Percentiles rank a stretch among this genome's conserved stretches.
Evolutionary conservation across 1,140 invertebrate species (phyloP).

Genomic region (Diploscapter pachys): DNA sequence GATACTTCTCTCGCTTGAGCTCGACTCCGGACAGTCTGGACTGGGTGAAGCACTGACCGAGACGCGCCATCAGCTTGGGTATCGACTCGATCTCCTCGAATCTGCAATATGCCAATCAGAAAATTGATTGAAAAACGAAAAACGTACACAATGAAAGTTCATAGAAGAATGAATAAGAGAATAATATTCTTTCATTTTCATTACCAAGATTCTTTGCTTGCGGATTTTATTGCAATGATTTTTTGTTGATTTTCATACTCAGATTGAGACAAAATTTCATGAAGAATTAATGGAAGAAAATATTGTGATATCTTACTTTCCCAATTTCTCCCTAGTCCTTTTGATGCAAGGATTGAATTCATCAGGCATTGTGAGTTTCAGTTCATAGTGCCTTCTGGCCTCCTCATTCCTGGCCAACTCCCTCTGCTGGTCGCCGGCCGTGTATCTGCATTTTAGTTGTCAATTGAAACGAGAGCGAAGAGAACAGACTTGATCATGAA

Average conservation of each 20-base stretch:
- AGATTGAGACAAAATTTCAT: no score
- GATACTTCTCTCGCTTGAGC: conserved; percentile 3
- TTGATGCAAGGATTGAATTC: conserved; percentile 7
- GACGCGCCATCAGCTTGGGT: conserved; percentile 53
- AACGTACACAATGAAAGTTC: background rate
- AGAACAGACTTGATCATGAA: conserved; percentile 40
- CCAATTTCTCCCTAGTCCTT: conserved; percentile 10
- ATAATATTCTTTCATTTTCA: no score
- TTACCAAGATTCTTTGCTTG: no score
- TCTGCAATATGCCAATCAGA: conserved; percentile 5
- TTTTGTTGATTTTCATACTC: no score
- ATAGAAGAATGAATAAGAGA: background rate
- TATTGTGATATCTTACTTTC: conserved; percentile 1
- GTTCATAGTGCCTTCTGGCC: background rate
- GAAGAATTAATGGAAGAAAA: no score
- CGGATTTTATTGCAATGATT: no score
- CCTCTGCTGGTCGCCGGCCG: no score
- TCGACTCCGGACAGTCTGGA: conserved; percentile 13
- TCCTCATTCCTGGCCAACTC: conserved; percentile 1
- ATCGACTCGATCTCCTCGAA: conserved; percentile 41
- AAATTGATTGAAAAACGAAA: background rate
- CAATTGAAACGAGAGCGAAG: background rate
- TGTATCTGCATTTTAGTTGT: no score
- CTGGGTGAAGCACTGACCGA: conserved; percentile 57
- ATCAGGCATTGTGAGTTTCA: conserved; percentile 5